These are phyloP conservation scores for Raja brachyura DNA, from an alignment of 2,113 vertebrate genomes.

Conservation along the genomic window DNA sequence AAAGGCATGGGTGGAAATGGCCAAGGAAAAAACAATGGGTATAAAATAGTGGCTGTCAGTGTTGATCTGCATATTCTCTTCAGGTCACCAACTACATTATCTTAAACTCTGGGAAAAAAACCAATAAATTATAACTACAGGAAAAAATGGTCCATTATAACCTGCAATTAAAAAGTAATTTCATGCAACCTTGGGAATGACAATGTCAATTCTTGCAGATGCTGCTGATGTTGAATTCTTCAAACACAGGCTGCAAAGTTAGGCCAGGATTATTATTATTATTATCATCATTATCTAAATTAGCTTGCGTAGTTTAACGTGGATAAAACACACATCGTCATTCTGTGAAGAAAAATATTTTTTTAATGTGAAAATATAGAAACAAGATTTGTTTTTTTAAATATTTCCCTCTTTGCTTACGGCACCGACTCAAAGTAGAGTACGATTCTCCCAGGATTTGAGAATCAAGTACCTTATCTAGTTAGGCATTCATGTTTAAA, in stretches of 20 bases:
- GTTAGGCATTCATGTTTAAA: not conserved
- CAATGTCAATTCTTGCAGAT: constrained; percentile 32
- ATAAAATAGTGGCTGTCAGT: constrained; percentile 18
- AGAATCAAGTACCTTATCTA: not conserved
- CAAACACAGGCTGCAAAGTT: constrained; percentile 28
- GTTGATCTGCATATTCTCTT: constrained; percentile 34
- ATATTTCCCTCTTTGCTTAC: not conserved
- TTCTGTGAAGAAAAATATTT: not conserved
- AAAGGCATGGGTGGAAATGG: constrained; percentile 16
- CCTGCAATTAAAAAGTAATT: constrained; percentile 38
- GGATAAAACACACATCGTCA: constrained; percentile 3
- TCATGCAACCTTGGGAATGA: constrained; percentile 35
- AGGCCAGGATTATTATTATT: constrained; percentile 7
- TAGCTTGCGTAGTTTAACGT: not conserved
- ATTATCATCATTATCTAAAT: constrained; percentile 26
- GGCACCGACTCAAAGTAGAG: not conserved
- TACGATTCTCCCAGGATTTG: not conserved
- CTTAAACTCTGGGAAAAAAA: constrained; percentile 27
- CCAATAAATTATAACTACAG: constrained; percentile 26
- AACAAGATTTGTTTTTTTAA: not conserved
- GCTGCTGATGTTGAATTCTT: constrained; percentile 14
- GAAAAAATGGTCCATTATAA: constrained; percentile 36
- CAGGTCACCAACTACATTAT: constrained; percentile 37
- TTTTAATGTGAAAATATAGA: not conserved
- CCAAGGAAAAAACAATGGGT: not conserved